phyloP scores from a whole-genome alignment of 2,888 invertebrate genomes.

The Limnephilus rhombicus region DNA sequence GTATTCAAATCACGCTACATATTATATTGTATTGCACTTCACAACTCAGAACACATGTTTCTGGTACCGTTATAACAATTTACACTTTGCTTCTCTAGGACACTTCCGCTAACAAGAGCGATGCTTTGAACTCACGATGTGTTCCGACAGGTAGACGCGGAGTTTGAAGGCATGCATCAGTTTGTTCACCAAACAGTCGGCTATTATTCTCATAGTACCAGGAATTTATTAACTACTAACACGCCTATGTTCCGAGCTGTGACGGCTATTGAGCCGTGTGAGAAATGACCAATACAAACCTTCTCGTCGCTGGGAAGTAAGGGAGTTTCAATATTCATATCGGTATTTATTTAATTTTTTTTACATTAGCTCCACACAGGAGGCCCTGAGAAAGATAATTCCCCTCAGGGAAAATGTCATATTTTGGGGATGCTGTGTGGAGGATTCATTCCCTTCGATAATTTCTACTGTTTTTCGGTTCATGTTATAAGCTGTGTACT shows the following conservation, averaged over 20 bases:
- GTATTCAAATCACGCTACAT: slow-evolving; percentile 16
- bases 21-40: slow-evolving; percentile 23
- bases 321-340: not conserved
- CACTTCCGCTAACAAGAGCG: slow-evolving; percentile 50
- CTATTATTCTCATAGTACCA: slow-evolving; percentile 48
- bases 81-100: slow-evolving; percentile 39
- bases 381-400: too few relatives aligned
- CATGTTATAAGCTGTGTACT: too few relatives aligned
- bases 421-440: too few relatives aligned
- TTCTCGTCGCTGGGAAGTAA: not conserved
- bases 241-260: slow-evolving; percentile 54
- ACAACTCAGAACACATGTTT: slow-evolving; percentile 43
- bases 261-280: slow-evolving; percentile 45
- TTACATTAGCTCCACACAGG: too few relatives aligned
- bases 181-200: slow-evolving; percentile 49
- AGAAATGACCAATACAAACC: slow-evolving; percentile 43
- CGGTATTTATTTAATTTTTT: not conserved
- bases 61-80: slow-evolving; percentile 50
- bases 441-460: too few relatives aligned
- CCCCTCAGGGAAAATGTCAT: too few relatives aligned
- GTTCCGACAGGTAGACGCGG: slow-evolving; percentile 41
- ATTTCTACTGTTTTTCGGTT: too few relatives aligned
- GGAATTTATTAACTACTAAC: slow-evolving; percentile 53
- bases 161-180: slow-evolving; percentile 46
- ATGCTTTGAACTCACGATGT: slow-evolving; percentile 46